Percentiles rank a stretch among this genome's conserved stretches.
Conservation (phyloP, 2,888 invertebrate genomes). For the Cenopis cana region DNA sequence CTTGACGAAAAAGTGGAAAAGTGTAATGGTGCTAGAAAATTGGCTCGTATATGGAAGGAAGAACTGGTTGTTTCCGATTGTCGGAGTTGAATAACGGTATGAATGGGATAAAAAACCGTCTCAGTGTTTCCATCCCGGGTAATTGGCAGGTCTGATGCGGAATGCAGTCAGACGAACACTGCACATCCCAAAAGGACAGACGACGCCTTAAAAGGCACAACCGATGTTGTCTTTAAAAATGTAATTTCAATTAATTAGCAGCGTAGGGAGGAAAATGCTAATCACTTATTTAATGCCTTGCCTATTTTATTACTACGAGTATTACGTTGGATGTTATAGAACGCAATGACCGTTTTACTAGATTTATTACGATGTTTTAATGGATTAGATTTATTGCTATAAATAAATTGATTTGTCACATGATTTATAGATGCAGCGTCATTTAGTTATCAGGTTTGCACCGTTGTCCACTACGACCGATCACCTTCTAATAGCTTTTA, state of each 20-base stretch:
- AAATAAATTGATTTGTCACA: constrained; percentile 51
- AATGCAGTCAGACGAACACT: constrained; percentile 75
- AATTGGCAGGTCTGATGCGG: constrained; percentile 76
- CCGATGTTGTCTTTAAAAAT: constrained; percentile 66
- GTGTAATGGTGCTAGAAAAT: constrained; percentile 77
- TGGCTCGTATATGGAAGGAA: constrained; percentile 65
- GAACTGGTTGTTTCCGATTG: constrained; percentile 76
- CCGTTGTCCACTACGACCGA: constrained; percentile 47
- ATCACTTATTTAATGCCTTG: constrained; percentile 19
- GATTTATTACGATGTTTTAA: constrained; percentile 39
- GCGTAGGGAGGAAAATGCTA: constrained; percentile 47
- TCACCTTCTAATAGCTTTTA: constrained; percentile 51
- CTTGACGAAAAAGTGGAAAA: constrained; percentile 70
- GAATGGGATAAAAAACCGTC: constrained; percentile 66
- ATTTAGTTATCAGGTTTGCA: constrained; percentile 57
- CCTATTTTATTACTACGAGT: constrained; percentile 24
- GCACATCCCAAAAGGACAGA: constrained; percentile 74
- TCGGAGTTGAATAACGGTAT: constrained; percentile 78
- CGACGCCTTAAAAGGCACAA: constrained; percentile 65
- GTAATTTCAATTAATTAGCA: constrained; percentile 65
- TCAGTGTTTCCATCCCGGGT: constrained; percentile 69
- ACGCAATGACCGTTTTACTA: constrained; percentile 30
- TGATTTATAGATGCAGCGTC: constrained; percentile 47
- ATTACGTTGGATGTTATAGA: constrained; percentile 19
- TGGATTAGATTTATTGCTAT: constrained; percentile 49